phyloP scores from a whole-genome alignment of 1,140 invertebrate genomes.

The Oncopodura yosiiana region DNA sequence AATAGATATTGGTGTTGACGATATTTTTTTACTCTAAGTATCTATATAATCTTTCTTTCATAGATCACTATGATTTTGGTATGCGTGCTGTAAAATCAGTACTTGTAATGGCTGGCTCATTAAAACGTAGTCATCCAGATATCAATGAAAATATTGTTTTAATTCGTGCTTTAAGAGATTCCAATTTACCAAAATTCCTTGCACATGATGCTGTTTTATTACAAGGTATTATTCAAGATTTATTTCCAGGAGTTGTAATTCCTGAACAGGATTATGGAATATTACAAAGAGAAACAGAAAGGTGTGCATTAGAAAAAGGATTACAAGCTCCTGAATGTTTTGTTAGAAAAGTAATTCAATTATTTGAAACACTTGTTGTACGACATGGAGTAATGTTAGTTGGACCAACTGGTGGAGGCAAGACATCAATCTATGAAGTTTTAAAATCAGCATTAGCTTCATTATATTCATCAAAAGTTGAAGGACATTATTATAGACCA shows the following conservation, averaged over 20 bases:
- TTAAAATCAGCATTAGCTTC: slow-evolving; percentile 55
- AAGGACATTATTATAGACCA: slow-evolving; percentile 48
- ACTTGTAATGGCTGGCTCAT: slow-evolving; percentile 74
- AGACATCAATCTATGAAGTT: slow-evolving; percentile 27
- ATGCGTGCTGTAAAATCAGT: slow-evolving; percentile 62
- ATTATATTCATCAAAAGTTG: slow-evolving; percentile 47
- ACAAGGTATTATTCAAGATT: slow-evolving; percentile 71
- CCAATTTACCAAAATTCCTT: slow-evolving; percentile 86
- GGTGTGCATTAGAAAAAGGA: slow-evolving; percentile 45
- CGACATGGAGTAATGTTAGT: slow-evolving; percentile 89
- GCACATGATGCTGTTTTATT: slow-evolving; percentile 74
- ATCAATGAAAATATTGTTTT: slow-evolving; percentile 66
- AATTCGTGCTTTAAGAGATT: slow-evolving; percentile 74
- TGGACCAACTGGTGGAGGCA: slow-evolving; percentile 57
- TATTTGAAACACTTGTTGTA: slow-evolving; percentile 86
- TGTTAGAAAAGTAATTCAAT: slow-evolving; percentile 67
- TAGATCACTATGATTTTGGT: slow-evolving; percentile 83
- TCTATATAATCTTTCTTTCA: slow-evolving; percentile 6
- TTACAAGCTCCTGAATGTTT: slow-evolving; percentile 53
- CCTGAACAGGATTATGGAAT: slow-evolving; percentile 66
- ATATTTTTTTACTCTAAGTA: too few species aligned
- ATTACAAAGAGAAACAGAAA: slow-evolving; percentile 51
- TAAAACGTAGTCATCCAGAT: slow-evolving; percentile 73
- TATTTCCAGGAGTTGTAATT: slow-evolving; percentile 73
- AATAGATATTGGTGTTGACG: too few species aligned